phyloP scores from a whole-genome alignment of 2,888 invertebrate species.

The Aethes cnicana region DNA sequence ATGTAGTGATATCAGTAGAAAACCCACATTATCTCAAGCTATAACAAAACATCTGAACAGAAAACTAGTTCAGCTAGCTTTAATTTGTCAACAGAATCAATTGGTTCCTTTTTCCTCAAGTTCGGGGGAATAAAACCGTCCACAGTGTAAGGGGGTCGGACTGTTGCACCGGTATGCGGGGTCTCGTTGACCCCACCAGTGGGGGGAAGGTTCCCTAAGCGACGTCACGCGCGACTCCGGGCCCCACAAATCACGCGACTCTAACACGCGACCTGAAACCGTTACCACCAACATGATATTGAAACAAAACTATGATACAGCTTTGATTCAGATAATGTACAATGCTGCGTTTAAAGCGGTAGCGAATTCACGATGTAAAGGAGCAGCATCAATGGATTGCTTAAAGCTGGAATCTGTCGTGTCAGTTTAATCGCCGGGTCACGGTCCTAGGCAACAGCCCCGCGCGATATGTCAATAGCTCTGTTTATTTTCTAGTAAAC shows the following conservation, averaged over 20 bases:
- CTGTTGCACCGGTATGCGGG: conserved; percentile 73
- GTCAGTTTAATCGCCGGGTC: conserved; percentile 23
- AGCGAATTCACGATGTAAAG: fast-evolving
- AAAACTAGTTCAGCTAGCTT: conserved; percentile 30
- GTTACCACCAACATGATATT: conserved; percentile 41
- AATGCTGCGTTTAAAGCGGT: conserved; percentile 32
- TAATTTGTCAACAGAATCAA: conserved; percentile 42
- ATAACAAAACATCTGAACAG: not conserved
- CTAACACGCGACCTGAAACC: conserved; percentile 60
- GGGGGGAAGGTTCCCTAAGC: conserved; percentile 61
- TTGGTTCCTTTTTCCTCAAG: conserved; percentile 54
- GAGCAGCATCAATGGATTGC: conserved; percentile 39
- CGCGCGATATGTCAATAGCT: conserved; percentile 71
- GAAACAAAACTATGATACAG: conserved; percentile 29
- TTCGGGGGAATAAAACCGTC: conserved; percentile 71
- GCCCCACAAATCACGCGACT: conserved; percentile 76
- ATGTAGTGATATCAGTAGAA: too few relatives aligned
- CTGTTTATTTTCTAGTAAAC: conserved; percentile 73
- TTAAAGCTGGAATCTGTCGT: not conserved
- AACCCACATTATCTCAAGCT: too few relatives aligned
- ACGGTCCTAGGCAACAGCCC: conserved; percentile 40
- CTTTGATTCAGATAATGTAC: conserved; percentile 38
- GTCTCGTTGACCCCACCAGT: conserved; percentile 56
- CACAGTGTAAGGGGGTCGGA: conserved; percentile 73
- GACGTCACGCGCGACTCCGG: conserved; percentile 74